Percentiles rank a stretch among this genome's conserved stretches.
Conservation (phyloP, 2,888 invertebrate genomes). For the Eristalis arbustorum region DNA sequence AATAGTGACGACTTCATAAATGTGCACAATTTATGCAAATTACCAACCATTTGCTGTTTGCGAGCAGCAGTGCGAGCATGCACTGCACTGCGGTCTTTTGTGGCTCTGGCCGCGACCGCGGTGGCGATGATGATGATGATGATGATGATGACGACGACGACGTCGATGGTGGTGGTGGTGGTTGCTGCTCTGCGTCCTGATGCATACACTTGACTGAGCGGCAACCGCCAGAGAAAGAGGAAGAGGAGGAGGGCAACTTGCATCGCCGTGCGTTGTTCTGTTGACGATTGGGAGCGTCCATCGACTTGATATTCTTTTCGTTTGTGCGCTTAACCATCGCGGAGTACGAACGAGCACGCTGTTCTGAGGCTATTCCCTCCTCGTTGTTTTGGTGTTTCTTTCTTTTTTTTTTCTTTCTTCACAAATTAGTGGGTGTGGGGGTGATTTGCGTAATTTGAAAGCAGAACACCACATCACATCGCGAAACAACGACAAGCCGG, state of each 20-base stretch:
- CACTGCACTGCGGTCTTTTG: constrained; percentile 37
- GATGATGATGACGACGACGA: constrained; percentile 2
- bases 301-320: constrained; percentile 18
- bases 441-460: constrained; percentile 66
- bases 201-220: not conserved
- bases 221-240: not conserved
- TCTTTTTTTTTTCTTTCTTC: constrained; percentile 15
- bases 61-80: constrained; percentile 49
- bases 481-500: not conserved
- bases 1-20: constrained; percentile 71
- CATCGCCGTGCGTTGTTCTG: constrained; percentile 3
- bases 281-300: constrained; percentile 62
- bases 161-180: not conserved
- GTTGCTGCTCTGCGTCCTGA: not conserved
- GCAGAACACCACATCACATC: constrained; percentile 38
- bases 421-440: constrained; percentile 66
- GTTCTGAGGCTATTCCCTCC: no score
- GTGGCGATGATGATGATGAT: constrained; percentile 21
- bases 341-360: not conserved
- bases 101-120: constrained; percentile 7
- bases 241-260: constrained; percentile 19
- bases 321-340: not conserved
- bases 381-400: not conserved
- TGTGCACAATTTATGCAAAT: constrained; percentile 71
- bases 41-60: constrained; percentile 62